Percentiles rank a stretch among this genome's conserved stretches.
Evolutionary conservation across 1,140 invertebrate species (phyloP).

Genomic region (Procambarus clarkii): DNA sequence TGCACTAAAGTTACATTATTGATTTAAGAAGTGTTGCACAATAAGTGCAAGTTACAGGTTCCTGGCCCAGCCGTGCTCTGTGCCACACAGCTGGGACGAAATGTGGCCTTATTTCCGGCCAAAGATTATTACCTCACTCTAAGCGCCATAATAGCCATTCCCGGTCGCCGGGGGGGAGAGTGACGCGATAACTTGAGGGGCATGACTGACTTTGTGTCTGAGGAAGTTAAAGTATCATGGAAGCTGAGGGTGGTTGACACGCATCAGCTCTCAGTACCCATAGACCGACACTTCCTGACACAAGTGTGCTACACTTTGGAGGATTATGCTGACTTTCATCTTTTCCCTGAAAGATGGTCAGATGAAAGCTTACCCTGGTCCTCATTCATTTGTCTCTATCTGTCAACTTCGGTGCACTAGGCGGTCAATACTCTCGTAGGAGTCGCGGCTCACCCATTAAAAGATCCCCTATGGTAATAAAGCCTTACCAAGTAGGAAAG

Average conservation of each 20-base stretch:
- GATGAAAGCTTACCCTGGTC: conserved; percentile 8
- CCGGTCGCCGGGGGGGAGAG: conserved; percentile 66
- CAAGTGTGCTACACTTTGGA: conserved; percentile 1
- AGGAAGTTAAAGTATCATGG: neutral
- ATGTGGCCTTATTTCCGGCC: neutral
- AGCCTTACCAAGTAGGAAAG: too few relatives aligned
- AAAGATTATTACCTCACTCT: conserved; percentile 24
- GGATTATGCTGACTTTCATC: conserved; percentile 13
- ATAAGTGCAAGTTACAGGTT: neutral
- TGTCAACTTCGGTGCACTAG: neutral
- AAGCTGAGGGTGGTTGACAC: too few relatives aligned
- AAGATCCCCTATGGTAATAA: too few relatives aligned
- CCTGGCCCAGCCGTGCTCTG: neutral
- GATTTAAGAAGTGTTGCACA: conserved; percentile 4
- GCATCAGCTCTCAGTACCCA: neutral
- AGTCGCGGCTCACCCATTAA: neutral
- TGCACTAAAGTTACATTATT: neutral
- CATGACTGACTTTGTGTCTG: conserved; percentile 40
- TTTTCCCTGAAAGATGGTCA: conserved; percentile 15
- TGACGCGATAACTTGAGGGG: conserved; percentile 23
- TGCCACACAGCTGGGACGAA: neutral
- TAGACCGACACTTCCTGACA: conserved; percentile 32
- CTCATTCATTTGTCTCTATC: conserved; percentile 43
- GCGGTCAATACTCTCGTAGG: neutral
- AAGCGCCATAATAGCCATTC: conserved; percentile 20